Evolutionary conservation across 1,140 invertebrate genomes (phyloP).

Genomic region (Nasonia vitripennis): DNA sequence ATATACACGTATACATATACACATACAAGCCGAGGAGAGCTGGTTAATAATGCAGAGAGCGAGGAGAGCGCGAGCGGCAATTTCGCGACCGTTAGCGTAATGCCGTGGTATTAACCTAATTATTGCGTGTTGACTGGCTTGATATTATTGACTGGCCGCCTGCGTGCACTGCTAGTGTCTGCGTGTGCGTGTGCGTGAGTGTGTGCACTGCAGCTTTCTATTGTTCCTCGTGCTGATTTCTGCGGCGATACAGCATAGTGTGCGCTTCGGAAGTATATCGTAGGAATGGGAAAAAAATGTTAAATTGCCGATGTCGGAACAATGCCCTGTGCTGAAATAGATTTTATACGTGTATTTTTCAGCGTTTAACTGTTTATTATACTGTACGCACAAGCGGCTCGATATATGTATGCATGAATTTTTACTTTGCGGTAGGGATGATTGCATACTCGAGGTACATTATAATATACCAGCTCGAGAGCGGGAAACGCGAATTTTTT

Average conservation of each 20-base stretch:
- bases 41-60: background rate
- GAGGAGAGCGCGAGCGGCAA: background rate
- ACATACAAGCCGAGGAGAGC: background rate
- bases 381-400: background rate
- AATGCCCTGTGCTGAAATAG: background rate
- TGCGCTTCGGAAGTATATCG: background rate
- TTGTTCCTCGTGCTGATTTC: constrained; percentile 30
- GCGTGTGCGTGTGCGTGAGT: background rate
- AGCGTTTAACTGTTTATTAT: constrained; percentile 1
- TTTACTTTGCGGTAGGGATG: background rate
- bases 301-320: constrained; percentile 3
- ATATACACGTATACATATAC: background rate
- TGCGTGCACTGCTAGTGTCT: background rate
- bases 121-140: constrained; percentile 42
- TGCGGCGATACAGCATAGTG: background rate
- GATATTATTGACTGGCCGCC: constrained; percentile 21
- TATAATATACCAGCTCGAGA: background rate
- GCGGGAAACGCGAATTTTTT: background rate
- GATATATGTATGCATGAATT: background rate
- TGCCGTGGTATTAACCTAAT: constrained; percentile 50
- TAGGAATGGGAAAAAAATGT: constrained; percentile 2
- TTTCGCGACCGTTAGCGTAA: constrained; percentile 43
- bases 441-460: background rate
- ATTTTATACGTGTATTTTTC: background rate
- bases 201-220: constrained; percentile 5